Percentiles rank a stretch among this genome's conserved stretches.
Conservation (phyloP, 1,140 invertebrate species). For the Fopius arisanus region DNA sequence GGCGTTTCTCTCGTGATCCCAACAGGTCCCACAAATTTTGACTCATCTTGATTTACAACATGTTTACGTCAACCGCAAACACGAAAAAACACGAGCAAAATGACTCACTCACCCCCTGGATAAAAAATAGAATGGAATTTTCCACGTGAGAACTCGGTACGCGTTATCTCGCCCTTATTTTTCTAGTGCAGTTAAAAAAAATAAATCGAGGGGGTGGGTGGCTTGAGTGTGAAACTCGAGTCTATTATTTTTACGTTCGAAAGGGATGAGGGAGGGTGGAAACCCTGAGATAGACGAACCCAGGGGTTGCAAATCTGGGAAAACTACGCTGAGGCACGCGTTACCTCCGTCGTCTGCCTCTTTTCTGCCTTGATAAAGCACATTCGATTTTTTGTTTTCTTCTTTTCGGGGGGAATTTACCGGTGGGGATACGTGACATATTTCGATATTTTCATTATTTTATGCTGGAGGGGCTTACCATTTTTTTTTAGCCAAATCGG, state of each 20-base stretch:
- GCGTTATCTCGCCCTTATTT: neutral
- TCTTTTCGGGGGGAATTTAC: constrained; percentile 23
- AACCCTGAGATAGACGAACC: constrained; percentile 39
- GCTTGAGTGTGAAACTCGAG: constrained; percentile 24
- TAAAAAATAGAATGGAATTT: too few relatives aligned
- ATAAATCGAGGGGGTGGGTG: neutral
- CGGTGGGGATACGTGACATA: neutral
- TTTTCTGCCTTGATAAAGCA: constrained; percentile 56
- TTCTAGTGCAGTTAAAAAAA: neutral
- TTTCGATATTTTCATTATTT: neutral
- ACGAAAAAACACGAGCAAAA: neutral
- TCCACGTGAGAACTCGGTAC: neutral
- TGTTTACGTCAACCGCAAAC: neutral
- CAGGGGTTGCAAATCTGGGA: constrained; percentile 62
- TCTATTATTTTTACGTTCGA: constrained; percentile 56
- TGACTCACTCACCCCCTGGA: neutral
- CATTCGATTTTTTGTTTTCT: constrained; percentile 54
- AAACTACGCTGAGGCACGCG: constrained; percentile 59
- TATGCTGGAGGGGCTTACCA: neutral
- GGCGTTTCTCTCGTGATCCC: neutral
- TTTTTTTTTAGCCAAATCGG: neutral
- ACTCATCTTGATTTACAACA: constrained; percentile 7
- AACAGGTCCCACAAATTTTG: neutral
- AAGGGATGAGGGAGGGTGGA: constrained; percentile 27
- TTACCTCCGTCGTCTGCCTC: constrained; percentile 54